A percentile compares a stretch with the other conserved stretches of the same genome.
These are phyloP conservation scores for Chrysochloris asiatica DNA, from an alignment of 2,113 vertebrate species.

Conservation along the genomic window DNA sequence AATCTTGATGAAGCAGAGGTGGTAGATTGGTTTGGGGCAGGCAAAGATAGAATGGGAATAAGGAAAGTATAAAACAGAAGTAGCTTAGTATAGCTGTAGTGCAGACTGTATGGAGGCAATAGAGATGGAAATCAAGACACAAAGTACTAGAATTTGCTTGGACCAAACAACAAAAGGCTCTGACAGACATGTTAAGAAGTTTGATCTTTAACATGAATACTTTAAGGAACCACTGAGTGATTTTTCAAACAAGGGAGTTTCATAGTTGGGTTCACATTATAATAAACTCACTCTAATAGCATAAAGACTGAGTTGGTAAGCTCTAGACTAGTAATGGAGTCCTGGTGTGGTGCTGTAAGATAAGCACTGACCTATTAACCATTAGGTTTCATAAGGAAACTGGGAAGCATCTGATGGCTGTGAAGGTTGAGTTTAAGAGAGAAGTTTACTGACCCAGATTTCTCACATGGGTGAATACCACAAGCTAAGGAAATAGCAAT, in stretches of 20 bases:
- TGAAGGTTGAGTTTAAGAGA: conserved; percentile 7
- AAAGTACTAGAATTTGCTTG: neutral
- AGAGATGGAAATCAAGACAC: neutral
- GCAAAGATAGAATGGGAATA: neutral
- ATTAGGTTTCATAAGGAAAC: no score
- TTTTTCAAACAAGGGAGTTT: conserved; percentile 1
- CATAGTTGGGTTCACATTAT: neutral
- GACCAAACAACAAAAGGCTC: neutral
- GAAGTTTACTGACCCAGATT: neutral
- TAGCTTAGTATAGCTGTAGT: neutral
- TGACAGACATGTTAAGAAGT: neutral
- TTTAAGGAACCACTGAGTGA: conserved; percentile 8
- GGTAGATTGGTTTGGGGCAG: neutral
- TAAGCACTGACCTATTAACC: no score
- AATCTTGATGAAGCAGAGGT: neutral
- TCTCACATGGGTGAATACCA: neutral
- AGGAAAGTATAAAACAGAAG: neutral
- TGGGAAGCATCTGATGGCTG: neutral
- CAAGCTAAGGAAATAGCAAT: conserved; percentile 3
- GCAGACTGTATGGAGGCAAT: neutral
- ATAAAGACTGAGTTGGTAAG: neutral
- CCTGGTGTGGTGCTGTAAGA: no score
- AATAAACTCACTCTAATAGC: conserved; percentile 5
- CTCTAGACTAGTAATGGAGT: no score
- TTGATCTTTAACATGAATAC: no score